phyloP scores from a whole-genome alignment of 1,140 invertebrate genomes.

The Drosophila serrata region DNA sequence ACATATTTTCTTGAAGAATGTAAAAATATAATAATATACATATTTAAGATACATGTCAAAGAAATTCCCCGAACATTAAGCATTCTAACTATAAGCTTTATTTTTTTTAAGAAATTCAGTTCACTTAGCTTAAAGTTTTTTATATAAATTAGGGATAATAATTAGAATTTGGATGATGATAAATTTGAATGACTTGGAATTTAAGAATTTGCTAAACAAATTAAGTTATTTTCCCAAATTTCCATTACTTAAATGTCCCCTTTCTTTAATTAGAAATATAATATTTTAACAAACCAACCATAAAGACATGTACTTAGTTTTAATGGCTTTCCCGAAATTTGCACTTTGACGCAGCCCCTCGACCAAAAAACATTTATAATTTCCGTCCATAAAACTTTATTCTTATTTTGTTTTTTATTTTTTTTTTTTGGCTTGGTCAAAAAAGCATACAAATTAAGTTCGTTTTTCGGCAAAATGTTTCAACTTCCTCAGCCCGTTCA shows the following conservation, averaged over 20 bases:
- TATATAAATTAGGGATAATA: too few species aligned
- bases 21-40: background rate
- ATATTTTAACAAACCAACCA: background rate
- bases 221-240: too few species aligned
- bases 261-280: background rate
- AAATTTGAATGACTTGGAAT: too few species aligned
- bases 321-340: slow-evolving; percentile 3
- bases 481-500: slow-evolving; percentile 26
- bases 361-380: slow-evolving; percentile 26
- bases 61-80: background rate
- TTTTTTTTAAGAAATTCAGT: background rate
- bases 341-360: slow-evolving; percentile 5
- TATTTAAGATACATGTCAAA: background rate
- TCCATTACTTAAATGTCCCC: background rate
- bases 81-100: background rate
- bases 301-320: slow-evolving; percentile 7
- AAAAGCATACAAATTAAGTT: slow-evolving; percentile 30
- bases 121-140: too few species aligned
- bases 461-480: slow-evolving; percentile 17
- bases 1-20: background rate
- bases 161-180: too few species aligned
- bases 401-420: background rate
- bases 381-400: slow-evolving; percentile 34
- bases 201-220: too few species aligned
- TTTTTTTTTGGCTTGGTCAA: background rate